Conservation (phyloP, 2,888 invertebrate genomes). For the Hemaris fuciformis region DNA sequence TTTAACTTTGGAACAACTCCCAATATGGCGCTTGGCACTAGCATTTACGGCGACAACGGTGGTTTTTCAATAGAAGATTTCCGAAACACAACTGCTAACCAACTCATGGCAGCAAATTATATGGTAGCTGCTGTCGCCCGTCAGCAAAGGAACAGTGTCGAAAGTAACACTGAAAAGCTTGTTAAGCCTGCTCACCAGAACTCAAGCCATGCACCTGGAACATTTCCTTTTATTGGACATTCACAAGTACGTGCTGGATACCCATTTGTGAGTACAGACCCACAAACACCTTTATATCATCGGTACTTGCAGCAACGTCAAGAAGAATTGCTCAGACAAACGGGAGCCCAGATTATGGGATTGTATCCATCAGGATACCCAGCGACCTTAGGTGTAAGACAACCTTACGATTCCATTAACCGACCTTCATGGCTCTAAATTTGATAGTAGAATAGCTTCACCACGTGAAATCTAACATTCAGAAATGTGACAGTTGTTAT, state of each 20-base stretch:
- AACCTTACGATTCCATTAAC: constrained; percentile 87
- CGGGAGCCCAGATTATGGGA: constrained; percentile 83
- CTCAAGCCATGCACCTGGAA: constrained; percentile 59
- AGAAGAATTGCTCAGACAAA: constrained; percentile 82
- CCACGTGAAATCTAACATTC: constrained; percentile 33
- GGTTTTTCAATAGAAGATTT: constrained; percentile 85
- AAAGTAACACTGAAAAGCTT: constrained; percentile 61
- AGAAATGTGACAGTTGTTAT: constrained; percentile 63
- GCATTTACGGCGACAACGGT: constrained; percentile 84
- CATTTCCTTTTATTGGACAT: constrained; percentile 83
- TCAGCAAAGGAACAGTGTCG: constrained; percentile 63
- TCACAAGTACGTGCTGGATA: constrained; percentile 82
- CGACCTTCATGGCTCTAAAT: constrained; percentile 85
- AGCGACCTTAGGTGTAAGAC: constrained; percentile 83
- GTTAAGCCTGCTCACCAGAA: constrained; percentile 76
- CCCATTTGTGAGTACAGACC: constrained; percentile 83
- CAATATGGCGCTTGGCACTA: constrained; percentile 78
- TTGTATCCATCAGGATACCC: constrained; percentile 85
- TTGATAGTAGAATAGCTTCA: constrained; percentile 19
- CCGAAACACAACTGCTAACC: constrained; percentile 83
- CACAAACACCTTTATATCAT: constrained; percentile 86
- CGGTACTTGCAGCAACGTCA: constrained; percentile 85
- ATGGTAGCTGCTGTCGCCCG: constrained; percentile 75
- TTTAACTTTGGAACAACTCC: constrained; percentile 91
- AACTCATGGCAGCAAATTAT: constrained; percentile 80